Evolutionary conservation across 2,113 vertebrate genomes (phyloP), one percentile per base, ranked within the genome.

Genomic region (Anguilla rostrata): DNA sequence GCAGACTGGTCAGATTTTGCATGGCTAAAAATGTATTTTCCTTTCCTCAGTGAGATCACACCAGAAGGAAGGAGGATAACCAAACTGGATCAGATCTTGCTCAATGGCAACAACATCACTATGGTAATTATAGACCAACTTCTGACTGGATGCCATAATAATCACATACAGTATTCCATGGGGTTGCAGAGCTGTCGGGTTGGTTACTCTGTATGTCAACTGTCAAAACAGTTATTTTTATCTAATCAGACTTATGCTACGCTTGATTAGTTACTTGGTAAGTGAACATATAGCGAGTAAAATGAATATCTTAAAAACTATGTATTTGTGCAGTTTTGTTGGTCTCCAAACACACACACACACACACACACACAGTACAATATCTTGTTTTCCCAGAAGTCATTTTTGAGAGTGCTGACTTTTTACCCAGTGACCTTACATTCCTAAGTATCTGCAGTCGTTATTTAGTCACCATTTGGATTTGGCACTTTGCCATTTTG

Each of bases 81-180:
- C 85, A 99, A 99, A 91, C 94, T 99, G 88, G 98, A 99, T 94
- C 98, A 99, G 94, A 99, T 99, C 92, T 95, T 99, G 83, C 95
- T 99, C 43, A 99, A 99, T 83, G 98, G 98, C 92, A 99, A 99
- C 88, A 99, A 99, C 93, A 99, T 99, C 94, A 99, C 98, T 39
- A 99, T 99, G 98, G 98, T 99, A 92, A 90, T 87, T 80, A 14
- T 3, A 6, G 0, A 8, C 34, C 22, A 22, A 16, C 39, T 63
- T 75, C 71, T 75, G 71, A 12, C 3, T n/a, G 26, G 26, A 26
- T 7, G 63, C 9, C 20, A 71, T 71, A 71, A 71, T 71, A 20
- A 22, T 3, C 63, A 7, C 63, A 71, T 60, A 16, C 57, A 3
- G 14, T 60, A 60, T 60, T 60, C 57, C 14, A 20, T 60, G 14